Percentiles rank a stretch among this genome's conserved stretches.
Evolutionary conservation across 2,113 vertebrate species (phyloP).

Genomic region (Prolemur simus): DNA sequence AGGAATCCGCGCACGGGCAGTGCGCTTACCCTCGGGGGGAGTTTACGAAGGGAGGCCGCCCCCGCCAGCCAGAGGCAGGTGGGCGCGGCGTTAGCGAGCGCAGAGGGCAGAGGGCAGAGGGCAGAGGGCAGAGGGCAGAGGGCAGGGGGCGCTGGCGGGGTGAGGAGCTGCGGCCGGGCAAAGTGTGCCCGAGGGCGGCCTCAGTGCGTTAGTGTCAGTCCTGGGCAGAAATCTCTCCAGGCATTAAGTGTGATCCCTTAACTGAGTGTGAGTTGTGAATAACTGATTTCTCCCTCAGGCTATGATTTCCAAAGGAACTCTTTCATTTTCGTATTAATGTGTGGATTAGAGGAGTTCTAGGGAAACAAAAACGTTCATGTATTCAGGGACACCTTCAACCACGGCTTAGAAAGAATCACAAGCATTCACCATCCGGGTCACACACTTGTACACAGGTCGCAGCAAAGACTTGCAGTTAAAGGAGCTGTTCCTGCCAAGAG

Average conservation of each 20-base stretch:
- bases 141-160: neutral
- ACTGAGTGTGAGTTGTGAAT: conserved; percentile 3
- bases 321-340: conserved; percentile 20
- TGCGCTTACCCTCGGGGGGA: neutral
- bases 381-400: neutral
- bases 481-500: neutral
- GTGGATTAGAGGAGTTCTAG: neutral
- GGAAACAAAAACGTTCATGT: neutral
- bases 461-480: neutral
- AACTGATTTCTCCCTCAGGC: neutral
- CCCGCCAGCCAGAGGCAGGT: no score
- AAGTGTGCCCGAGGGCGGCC: neutral
- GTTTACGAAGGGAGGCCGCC: neutral
- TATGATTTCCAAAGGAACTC: neutral
- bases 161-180: no score
- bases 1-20: neutral
- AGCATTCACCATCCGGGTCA: fast-evolving
- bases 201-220: neutral
- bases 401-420: neutral
- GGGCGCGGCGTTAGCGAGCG: neutral
- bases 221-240: neutral
- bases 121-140: neutral
- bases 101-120: neutral
- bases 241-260: neutral
- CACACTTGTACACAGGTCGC: neutral